Evolutionary conservation across 2,888 invertebrate species (phyloP).

Genomic region (Pseudoips prasinana): DNA sequence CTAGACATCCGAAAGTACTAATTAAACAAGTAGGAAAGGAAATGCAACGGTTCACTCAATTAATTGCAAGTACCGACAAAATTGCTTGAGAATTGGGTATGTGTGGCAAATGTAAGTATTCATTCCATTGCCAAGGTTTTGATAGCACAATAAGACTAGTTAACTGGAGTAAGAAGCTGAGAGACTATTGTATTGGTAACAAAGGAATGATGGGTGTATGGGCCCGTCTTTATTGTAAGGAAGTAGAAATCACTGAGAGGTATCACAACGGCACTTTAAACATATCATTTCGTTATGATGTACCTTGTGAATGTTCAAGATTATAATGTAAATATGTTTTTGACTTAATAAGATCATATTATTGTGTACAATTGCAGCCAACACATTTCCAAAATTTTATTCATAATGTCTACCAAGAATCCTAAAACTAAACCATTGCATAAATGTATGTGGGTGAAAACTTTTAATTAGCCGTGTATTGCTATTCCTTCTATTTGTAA

Average conservation of each 20-base stretch:
- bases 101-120: constrained; percentile 20
- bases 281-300: constrained; percentile 13
- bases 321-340: no score
- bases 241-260: constrained; percentile 46
- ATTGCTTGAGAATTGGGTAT: constrained; percentile 41
- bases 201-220: constrained; percentile 65
- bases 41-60: constrained; percentile 26
- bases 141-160: constrained; percentile 33
- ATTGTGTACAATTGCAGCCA: no score
- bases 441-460: no score
- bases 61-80: constrained; percentile 28
- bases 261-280: constrained; percentile 43
- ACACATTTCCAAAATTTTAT: no score
- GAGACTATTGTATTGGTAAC: constrained; percentile 59
- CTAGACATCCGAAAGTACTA: constrained; percentile 30
- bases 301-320: no score
- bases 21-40: constrained; percentile 32
- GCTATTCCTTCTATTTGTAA: no score
- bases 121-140: constrained; percentile 54
- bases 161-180: constrained; percentile 50
- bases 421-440: no score
- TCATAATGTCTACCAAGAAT: no score
- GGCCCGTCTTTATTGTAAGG: constrained; percentile 43
- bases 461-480: no score
- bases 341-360: no score